Evolutionary conservation across 2,888 invertebrate species (phyloP).

Genomic region (Agrotis clavis): DNA sequence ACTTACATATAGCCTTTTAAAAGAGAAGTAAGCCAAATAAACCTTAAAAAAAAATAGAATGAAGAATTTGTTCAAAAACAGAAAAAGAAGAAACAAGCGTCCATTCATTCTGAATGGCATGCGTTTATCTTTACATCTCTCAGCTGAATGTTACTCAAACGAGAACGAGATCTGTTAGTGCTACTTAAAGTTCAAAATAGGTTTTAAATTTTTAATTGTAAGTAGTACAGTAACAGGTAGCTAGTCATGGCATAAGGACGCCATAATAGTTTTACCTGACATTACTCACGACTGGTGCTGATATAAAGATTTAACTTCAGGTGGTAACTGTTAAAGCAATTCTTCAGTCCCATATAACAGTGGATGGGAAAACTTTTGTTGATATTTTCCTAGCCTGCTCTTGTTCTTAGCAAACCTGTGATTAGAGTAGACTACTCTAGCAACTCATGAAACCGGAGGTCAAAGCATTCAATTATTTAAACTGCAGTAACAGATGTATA

Average conservation of each 20-base stretch:
- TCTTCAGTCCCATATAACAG: neutral
- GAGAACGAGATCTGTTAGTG: conserved; percentile 23
- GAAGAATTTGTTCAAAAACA: neutral
- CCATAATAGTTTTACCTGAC: conserved; percentile 39
- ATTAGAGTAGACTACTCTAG: no score
- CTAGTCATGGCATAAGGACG: conserved; percentile 38
- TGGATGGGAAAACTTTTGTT: no score
- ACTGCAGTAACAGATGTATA: no score
- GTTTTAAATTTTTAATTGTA: conserved; percentile 54
- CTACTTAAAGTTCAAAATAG: conserved; percentile 42
- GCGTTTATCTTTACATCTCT: neutral
- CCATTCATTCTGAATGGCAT: neutral
- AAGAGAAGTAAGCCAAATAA: neutral
- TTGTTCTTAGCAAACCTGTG: no score
- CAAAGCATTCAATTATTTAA: no score
- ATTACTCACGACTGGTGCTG: conserved; percentile 22
- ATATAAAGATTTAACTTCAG: conserved; percentile 34
- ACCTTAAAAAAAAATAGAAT: neutral
- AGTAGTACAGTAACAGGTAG: conserved; percentile 50
- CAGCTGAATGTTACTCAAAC: neutral
- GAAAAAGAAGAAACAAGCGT: neutral
- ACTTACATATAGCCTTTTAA: no score
- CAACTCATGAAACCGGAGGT: no score
- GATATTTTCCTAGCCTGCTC: no score
- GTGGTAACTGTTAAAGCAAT: neutral